A percentile compares a stretch with the other conserved stretches of the same genome.
These are phyloP conservation scores for Labeo rohita DNA, from an alignment of 2,113 vertebrate species.

Conservation along the genomic window DNA sequence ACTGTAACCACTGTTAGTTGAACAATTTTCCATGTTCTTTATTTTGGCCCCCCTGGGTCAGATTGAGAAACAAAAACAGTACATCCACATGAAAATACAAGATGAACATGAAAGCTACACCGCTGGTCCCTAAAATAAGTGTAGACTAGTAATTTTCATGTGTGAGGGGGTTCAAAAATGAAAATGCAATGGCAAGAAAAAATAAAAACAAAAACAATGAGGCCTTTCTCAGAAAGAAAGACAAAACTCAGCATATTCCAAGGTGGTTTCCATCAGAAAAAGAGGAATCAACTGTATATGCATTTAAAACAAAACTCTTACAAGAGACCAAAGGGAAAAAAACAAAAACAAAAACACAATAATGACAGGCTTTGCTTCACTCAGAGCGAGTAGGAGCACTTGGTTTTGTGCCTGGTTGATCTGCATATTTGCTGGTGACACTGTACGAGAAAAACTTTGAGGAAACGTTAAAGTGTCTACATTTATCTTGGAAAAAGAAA, in stretches of 20 bases:
- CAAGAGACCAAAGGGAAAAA: neutral
- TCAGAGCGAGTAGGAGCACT: neutral
- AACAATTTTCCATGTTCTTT: conserved; percentile 40
- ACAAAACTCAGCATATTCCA: neutral
- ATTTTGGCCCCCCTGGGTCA: conserved; percentile 30
- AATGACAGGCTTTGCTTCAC: neutral
- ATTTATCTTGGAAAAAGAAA: neutral
- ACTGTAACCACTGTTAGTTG: neutral
- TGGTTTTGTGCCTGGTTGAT: neutral
- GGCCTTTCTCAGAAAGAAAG: neutral
- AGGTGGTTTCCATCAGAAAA: neutral
- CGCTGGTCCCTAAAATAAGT: neutral
- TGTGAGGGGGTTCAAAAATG: neutral
- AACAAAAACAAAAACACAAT: neutral
- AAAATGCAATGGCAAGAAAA: neutral
- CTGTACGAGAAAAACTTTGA: neutral
- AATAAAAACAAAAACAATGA: neutral
- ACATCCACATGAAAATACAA: conserved; percentile 4
- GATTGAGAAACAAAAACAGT: conserved; percentile 1
- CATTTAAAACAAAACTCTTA: conserved; percentile 7
- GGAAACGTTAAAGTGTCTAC: neutral
- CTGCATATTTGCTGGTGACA: neutral
- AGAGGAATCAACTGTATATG: neutral
- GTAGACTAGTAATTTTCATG: conserved; percentile 6
- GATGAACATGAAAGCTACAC: neutral